These are phyloP conservation scores for Seladonia tumulorum DNA, from an alignment of 2,888 invertebrate species.

Conservation along the genomic window DNA sequence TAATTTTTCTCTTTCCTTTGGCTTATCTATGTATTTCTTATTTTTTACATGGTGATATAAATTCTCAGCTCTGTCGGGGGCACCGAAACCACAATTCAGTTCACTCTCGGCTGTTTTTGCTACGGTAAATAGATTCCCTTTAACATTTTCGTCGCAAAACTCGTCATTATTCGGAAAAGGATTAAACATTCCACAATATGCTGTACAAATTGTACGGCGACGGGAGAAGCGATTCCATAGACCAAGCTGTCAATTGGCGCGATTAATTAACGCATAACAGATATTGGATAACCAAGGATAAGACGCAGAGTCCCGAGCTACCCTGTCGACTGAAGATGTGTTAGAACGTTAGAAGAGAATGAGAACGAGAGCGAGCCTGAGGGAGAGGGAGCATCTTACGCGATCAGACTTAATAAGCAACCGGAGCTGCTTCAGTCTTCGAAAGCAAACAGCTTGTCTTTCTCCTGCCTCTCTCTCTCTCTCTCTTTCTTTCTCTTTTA, in stretches of 20 bases:
- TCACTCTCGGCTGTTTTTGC: too few species aligned
- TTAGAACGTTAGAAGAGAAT: slow-evolving; percentile 32
- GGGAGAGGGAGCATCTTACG: slow-evolving; percentile 66
- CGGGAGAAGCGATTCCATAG: background rate
- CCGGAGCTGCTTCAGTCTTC: slow-evolving; percentile 45
- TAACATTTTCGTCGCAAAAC: too few species aligned
- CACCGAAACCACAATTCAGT: background rate
- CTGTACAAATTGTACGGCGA: too few species aligned
- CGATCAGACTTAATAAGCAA: slow-evolving; percentile 77
- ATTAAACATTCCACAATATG: too few species aligned
- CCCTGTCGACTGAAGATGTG: slow-evolving; percentile 41
- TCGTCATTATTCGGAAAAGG: too few species aligned
- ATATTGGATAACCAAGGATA: slow-evolving; percentile 39
- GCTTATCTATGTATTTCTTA: too few species aligned
- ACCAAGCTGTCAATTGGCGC: slow-evolving; percentile 47
- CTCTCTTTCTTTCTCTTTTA: slow-evolving; percentile 36
- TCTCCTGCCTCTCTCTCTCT: slow-evolving; percentile 8
- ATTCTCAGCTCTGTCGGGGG: background rate
- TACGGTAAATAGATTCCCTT: too few species aligned
- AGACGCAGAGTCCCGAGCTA: slow-evolving; percentile 11
- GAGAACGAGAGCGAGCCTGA: slow-evolving; percentile 17
- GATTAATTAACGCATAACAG: slow-evolving; percentile 45
- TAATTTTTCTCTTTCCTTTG: background rate
- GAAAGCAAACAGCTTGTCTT: slow-evolving; percentile 58
- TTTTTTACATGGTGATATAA: too few species aligned